phyloP scores from a whole-genome alignment of 2,888 invertebrate genomes.

The Conomelus anceps region DNA sequence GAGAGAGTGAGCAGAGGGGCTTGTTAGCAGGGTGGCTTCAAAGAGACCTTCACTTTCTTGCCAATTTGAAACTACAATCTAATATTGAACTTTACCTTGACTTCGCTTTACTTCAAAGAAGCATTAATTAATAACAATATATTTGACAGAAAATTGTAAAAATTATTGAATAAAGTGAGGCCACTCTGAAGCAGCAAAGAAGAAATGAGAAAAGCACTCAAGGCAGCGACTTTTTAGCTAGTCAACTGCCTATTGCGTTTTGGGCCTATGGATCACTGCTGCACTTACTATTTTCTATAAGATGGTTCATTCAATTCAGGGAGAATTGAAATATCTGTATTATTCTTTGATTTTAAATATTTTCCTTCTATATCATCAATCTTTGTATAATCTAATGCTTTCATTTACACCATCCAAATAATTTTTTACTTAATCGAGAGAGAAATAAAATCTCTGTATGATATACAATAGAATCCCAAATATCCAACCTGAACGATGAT shows the following conservation, averaged over 20 bases:
- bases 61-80: not conserved
- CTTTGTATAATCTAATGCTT: too few relatives aligned
- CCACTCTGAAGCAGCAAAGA: conserved; percentile 24
- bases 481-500: too few relatives aligned
- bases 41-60: conserved; percentile 17
- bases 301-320: too few relatives aligned
- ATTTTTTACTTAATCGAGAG: too few relatives aligned
- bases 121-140: not conserved
- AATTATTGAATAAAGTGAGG: not conserved
- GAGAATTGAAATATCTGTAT: too few relatives aligned
- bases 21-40: conserved; percentile 32
- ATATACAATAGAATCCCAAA: too few relatives aligned
- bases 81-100: not conserved
- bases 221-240: not conserved
- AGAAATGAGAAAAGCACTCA: conserved; percentile 24
- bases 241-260: not conserved
- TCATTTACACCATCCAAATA: too few relatives aligned
- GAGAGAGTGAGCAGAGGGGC: conserved; percentile 19
- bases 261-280: conserved; percentile 5
- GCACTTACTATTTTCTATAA: too few relatives aligned
- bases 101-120: not conserved
- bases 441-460: too few relatives aligned
- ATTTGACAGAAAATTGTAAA: not conserved
- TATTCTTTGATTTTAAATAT: too few relatives aligned
- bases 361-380: too few relatives aligned